Evolutionary conservation across 2,888 invertebrate genomes (phyloP), one percentile per base, ranked within the genome.

Genomic region (Polymixis lichenea): DNA sequence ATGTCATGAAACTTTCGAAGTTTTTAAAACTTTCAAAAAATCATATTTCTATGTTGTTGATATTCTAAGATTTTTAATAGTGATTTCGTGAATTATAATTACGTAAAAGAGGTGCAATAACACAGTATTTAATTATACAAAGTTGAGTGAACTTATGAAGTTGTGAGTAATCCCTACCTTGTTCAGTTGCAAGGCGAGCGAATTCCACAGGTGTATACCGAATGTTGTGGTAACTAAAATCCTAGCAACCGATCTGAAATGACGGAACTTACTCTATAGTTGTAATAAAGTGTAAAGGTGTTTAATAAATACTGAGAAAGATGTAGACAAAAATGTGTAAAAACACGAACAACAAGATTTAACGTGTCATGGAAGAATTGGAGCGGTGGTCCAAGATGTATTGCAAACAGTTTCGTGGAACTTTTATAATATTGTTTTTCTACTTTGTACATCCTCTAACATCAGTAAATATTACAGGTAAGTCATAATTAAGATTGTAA

Each of bases 141-240:
- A 96, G 95, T 95, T 95, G 94, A 96, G 95, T 96, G 95, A 96
- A 96, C 96, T 95, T 94, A 89, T 89, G 87, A 89, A 90, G 89
- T 89, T 87, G 88, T 85, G 88, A 87, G 89, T 91, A 89, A 90
- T 90, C 83, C 80, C 84, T 90, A 89, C 90, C 88, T 91, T 92
- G 90, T 89, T 89, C 87, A 91, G 90, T 90, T 93, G 91, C 90
- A 90, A 92, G 90, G 90, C 88, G 84, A 92, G 90, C 89, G 88
- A 94, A 94, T 95, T 94, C 95, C 93, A 95, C 95, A 95, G 95
- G 95, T 96, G 95, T 92, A 82, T 89, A 87, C 73, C 88, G 89
- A 91, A 92, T 96, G 96, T 96, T 97, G 96, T 97, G 96, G 89
- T 90, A 89, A 87, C 86, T 90, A 88, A 93, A 89, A 93, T 91